These are phyloP conservation scores for Mus minutoides DNA, from an alignment of 2,797 vertebrate species.

Conservation along the genomic window DNA sequence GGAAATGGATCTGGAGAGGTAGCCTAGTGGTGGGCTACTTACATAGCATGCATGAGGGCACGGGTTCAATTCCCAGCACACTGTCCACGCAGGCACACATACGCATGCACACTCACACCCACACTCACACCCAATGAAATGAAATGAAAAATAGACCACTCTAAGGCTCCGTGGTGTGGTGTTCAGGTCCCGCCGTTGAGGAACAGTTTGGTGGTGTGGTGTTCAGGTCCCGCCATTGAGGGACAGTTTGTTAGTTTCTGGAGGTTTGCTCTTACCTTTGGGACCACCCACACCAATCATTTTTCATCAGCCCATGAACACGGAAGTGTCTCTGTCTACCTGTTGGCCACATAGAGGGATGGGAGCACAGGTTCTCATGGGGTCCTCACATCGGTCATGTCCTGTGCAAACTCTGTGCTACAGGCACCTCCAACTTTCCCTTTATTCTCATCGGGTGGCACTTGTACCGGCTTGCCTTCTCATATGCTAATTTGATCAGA, in stretches of 20 bases:
- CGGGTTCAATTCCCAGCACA: not conserved
- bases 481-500: not conserved
- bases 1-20: not conserved
- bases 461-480: not conserved
- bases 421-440: not conserved
- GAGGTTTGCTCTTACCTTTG: not conserved
- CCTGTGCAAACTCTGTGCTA: not conserved
- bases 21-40: not conserved
- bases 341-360: not conserved
- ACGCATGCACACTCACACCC: not conserved
- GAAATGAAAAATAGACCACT: not conserved
- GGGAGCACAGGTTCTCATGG: not conserved
- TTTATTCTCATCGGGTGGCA: not conserved
- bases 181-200: not conserved
- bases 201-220: accelerated
- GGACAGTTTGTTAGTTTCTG: not conserved
- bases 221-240: not conserved
- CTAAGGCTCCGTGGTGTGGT: accelerated
- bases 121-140: not conserved
- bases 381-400: not conserved
- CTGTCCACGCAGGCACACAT: accelerated
- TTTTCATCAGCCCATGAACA: not conserved
- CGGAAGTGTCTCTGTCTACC: not conserved
- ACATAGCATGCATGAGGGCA: not conserved
- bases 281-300: not conserved